phyloP scores from a whole-genome alignment of 2,113 vertebrate species.

The Passer domesticus region DNA sequence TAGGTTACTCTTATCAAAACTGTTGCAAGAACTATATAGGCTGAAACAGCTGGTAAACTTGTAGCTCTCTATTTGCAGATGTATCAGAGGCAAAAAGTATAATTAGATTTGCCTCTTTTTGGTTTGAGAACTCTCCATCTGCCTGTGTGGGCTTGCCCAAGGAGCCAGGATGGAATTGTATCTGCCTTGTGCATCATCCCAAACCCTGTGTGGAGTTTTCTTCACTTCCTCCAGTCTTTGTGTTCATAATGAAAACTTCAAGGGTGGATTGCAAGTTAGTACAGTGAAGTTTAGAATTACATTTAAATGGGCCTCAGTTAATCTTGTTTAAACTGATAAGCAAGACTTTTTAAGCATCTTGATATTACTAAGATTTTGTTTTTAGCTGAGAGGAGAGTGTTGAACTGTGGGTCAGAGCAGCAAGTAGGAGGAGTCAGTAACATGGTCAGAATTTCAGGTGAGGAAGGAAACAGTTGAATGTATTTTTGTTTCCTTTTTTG shows the following conservation, averaged over 20 bases:
- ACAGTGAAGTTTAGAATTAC: not conserved
- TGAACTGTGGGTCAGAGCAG: not conserved
- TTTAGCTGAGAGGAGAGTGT: not conserved
- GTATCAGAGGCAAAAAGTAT: not conserved
- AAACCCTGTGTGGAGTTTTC: not conserved
- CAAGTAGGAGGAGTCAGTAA: not conserved
- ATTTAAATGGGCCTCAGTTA: not conserved
- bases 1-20: not conserved
- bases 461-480: not conserved
- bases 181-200: not conserved
- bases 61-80: not conserved
- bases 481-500: not conserved
- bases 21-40: not conserved
- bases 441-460: not conserved
- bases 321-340: not conserved
- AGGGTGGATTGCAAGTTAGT: not conserved
- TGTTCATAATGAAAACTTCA: not conserved
- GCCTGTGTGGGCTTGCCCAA: not conserved
- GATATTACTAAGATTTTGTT: not conserved
- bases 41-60: not conserved
- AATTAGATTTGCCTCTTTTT: not conserved
- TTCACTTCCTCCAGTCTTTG: not conserved
- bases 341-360: not conserved
- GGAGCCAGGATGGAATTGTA: not conserved
- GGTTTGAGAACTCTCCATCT: not conserved